These are phyloP conservation scores for Microcaecilia unicolor DNA, from an alignment of 2,797 vertebrate genomes.

Conservation along the genomic window DNA sequence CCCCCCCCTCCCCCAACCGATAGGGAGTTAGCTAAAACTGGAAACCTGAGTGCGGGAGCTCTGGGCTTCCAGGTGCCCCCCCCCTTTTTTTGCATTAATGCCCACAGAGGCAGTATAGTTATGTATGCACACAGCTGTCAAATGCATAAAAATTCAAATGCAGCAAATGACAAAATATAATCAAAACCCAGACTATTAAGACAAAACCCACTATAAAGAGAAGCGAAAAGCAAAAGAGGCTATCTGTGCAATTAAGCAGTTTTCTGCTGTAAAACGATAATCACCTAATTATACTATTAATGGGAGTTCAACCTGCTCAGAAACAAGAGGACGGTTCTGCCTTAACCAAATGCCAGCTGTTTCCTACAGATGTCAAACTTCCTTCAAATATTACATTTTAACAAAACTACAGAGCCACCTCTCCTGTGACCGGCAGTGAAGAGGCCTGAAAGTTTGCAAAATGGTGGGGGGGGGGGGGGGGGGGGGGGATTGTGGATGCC, in stretches of 20 bases:
- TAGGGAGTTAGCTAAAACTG: not conserved
- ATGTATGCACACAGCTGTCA: slow-evolving; percentile 40
- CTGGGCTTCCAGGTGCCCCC: not conserved
- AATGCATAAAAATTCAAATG: slow-evolving; percentile 22
- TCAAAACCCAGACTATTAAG: slow-evolving; percentile 45
- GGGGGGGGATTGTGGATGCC: too few species aligned
- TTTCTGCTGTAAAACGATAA: slow-evolving; percentile 65
- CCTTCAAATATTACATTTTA: slow-evolving; percentile 48
- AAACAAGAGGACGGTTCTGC: slow-evolving; percentile 65
- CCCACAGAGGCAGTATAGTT: slow-evolving; percentile 7
- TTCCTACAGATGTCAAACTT: slow-evolving; percentile 69
- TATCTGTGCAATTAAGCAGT: slow-evolving; percentile 64
- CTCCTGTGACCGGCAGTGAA: too few species aligned
- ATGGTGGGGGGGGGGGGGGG: too few species aligned
- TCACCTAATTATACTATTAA: slow-evolving; percentile 76
- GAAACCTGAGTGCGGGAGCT: not conserved
- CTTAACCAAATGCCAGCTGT: slow-evolving; percentile 64
- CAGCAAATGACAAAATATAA: slow-evolving; percentile 36
- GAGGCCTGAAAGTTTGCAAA: too few species aligned
- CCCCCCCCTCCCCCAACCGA: too few species aligned
- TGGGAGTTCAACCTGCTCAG: slow-evolving; percentile 69
- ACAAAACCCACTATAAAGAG: slow-evolving; percentile 53
- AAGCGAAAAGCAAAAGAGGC: slow-evolving; percentile 41
- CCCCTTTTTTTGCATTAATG: not conserved
- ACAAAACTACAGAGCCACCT: too few species aligned